phyloP scores from a whole-genome alignment of 2,888 invertebrate species.

The Gisinianus flammeolus region DNA sequence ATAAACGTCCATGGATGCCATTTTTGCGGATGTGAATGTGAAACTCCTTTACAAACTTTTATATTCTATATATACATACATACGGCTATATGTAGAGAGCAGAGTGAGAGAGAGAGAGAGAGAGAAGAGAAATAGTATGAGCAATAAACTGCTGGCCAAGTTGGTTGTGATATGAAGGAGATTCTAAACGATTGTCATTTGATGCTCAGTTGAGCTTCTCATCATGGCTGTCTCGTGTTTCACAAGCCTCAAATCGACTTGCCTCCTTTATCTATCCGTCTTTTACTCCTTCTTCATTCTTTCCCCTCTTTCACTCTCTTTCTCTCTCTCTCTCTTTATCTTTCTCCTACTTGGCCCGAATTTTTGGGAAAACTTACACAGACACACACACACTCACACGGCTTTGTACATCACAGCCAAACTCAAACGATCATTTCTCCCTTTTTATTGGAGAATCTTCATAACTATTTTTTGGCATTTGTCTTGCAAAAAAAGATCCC shows the following conservation, averaged over 20 bases:
- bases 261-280: background rate
- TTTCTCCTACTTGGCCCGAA: background rate
- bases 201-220: constrained; percentile 52
- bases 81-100: background rate
- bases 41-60: too few relatives aligned
- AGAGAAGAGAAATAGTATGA: background rate
- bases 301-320: background rate
- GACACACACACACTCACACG: too few relatives aligned
- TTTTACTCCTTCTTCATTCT: background rate
- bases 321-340: background rate
- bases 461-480: too few relatives aligned
- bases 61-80: too few relatives aligned
- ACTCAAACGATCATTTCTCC: too few relatives aligned
- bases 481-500: too few relatives aligned
- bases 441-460: too few relatives aligned
- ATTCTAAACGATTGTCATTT: constrained; percentile 43
- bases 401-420: too few relatives aligned
- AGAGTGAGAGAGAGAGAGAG: background rate
- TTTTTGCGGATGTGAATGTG: too few relatives aligned
- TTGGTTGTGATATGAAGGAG: constrained; percentile 24
- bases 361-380: background rate
- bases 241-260: constrained; percentile 12
- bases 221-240: constrained; percentile 44
- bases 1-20: too few relatives aligned
- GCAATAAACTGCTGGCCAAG: background rate